A percentile compares a stretch with the other conserved stretches of the same genome.
Conservation (phyloP, 2,888 invertebrate genomes). For the Neuroscelio doddi region DNA sequence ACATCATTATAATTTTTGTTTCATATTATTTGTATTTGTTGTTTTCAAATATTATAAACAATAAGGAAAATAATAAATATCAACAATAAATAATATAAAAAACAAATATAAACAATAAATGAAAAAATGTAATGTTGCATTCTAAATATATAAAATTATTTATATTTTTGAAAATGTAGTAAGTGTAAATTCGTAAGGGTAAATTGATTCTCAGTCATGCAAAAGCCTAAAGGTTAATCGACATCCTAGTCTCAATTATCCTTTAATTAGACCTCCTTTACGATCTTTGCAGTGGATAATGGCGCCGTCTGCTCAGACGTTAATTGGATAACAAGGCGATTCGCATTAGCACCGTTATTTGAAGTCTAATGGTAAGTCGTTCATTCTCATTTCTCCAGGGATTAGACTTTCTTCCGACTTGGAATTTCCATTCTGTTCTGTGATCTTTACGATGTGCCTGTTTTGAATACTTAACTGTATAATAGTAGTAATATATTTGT, state of each 20-base stretch:
- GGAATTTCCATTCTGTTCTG: conserved; percentile 31
- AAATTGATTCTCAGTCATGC: conserved; percentile 18
- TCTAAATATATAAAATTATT: too few relatives aligned
- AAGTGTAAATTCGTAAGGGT: background rate
- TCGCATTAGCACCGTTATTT: conserved; percentile 43
- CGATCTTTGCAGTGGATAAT: conserved; percentile 43
- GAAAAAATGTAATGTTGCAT: too few relatives aligned
- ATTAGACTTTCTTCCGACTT: conserved; percentile 43
- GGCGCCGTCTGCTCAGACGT: conserved; percentile 43
- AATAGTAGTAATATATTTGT: too few relatives aligned
- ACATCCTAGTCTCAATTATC: conserved; percentile 48
- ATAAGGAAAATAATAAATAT: too few relatives aligned
- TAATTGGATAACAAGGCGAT: conserved; percentile 55
- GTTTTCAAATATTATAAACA: too few relatives aligned
- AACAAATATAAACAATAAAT: background rate
- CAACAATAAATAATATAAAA: too few relatives aligned
- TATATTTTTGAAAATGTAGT: conserved; percentile 7
- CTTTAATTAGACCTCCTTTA: conserved; percentile 50
- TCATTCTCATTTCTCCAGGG: conserved; percentile 35
- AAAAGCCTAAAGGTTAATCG: conserved; percentile 43
- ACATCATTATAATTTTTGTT: conserved; percentile 17
- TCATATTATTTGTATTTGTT: too few relatives aligned
- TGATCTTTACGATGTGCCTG: conserved; percentile 39
- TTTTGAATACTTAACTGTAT: conserved; percentile 41
- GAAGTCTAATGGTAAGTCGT: conserved; percentile 45